Evolutionary conservation across 1,140 invertebrate species (phyloP), one percentile per base, ranked within the genome.

Genomic region (Drosophila biarmipes): DNA sequence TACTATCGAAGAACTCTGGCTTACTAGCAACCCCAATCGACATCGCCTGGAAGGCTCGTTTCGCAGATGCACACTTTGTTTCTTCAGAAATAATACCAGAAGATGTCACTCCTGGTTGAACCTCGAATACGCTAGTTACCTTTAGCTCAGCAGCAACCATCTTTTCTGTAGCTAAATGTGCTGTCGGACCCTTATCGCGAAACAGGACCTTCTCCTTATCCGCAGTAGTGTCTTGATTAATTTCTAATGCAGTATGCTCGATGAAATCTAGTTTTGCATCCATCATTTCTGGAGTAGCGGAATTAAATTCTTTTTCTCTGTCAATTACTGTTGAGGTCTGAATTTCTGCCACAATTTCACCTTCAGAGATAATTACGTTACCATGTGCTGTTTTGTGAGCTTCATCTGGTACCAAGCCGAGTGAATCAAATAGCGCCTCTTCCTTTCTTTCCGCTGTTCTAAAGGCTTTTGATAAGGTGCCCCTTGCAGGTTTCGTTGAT

Each of bases 321-420:
- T 90, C 76, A 27, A 80, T 78, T 4, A 89, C 35, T 11, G 38
- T 63, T 6, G 72, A 48, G 0, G 51, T 6, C 7, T 84, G 73
- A 19, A 84, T 45, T 53, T 84, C 63, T 2, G 87, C 79, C 7
- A 75, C 79, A 0, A 72, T 40, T 40, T 91, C 77, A 1, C 64
- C 92, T 92, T 91, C 95, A 92, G 38, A 40, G 7, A 90, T 62
- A 14, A 48, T 59, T 6, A 80, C 7, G 29, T 62, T 87, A 6
- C 79, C 76, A 14, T 68, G 48, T 11, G 40, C 66, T 0, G 21
- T 24, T 8, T 40, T 17, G 2, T 11, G 45, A 49, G 43, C 29
- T 10, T n/a, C n/a, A 4, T 53, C 35, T 52, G 66, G 19, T 1
- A 75, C 35, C 14, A 46, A 5, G 3, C 59, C 31, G 2, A 75